Conservation (phyloP, 2,113 vertebrate genomes). For the Procavia capensis region DNA sequence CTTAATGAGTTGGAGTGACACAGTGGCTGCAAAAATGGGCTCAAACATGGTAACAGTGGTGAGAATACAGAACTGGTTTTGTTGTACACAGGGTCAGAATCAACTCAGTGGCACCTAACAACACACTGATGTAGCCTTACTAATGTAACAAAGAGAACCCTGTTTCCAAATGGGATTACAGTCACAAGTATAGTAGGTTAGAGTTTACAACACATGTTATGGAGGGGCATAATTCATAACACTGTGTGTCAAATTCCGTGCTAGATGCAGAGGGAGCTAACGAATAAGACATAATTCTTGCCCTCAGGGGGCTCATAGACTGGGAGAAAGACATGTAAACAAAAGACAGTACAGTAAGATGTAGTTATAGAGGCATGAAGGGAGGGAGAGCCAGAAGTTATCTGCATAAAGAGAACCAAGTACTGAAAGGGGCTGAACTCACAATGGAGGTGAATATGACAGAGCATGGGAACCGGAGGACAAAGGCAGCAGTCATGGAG, state of each 20-base stretch:
- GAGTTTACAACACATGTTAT: not conserved
- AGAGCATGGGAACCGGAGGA: not conserved
- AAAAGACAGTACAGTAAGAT: not conserved
- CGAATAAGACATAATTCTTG: conserved; percentile 41
- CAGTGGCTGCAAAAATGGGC: too few species aligned
- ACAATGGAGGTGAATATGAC: not conserved
- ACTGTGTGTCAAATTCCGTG: not conserved
- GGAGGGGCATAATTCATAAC: not conserved
- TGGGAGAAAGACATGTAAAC: not conserved
- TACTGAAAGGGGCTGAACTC: not conserved
- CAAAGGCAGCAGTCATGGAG: not conserved
- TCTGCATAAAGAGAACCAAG: not conserved
- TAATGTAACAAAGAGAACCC: not conserved
- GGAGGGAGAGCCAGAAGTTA: not conserved
- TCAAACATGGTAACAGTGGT: too few species aligned
- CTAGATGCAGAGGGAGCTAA: not conserved
- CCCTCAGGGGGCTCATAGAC: not conserved
- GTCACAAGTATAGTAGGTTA: not conserved
- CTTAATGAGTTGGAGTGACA: too few species aligned
- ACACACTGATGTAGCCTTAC: not conserved
- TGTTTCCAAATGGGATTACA: not conserved
- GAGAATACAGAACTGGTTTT: too few species aligned
- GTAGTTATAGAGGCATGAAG: not conserved
- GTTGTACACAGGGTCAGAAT: too few species aligned
- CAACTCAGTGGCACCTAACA: too few species aligned